Percentiles rank a stretch among this genome's conserved stretches.
phyloP scores from a whole-genome alignment of 2,888 invertebrate genomes.

The Alcis repandata region DNA sequence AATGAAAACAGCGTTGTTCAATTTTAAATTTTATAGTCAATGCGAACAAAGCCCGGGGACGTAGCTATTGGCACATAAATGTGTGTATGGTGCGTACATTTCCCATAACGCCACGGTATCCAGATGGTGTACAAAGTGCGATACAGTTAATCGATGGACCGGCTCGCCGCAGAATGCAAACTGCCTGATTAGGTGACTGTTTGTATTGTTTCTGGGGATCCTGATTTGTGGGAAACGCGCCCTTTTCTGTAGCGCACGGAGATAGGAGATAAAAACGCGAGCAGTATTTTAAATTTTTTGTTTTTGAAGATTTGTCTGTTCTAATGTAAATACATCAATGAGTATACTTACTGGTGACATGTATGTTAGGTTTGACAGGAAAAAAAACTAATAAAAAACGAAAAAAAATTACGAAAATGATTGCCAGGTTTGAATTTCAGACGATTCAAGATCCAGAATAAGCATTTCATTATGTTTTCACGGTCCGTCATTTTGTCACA shows the following conservation, averaged over 20 bases:
- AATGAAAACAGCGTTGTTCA: neutral
- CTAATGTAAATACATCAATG: too few relatives aligned
- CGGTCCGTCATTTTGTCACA: too few relatives aligned
- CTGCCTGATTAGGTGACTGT: conserved; percentile 29
- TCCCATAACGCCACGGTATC: conserved; percentile 24
- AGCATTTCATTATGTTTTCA: too few relatives aligned
- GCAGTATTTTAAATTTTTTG: neutral
- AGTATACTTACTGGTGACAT: too few relatives aligned
- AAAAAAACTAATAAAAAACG: too few relatives aligned
- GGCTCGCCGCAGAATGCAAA: conserved; percentile 28
- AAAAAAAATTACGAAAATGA: too few relatives aligned
- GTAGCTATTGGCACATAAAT: neutral
- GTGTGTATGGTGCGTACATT: neutral
- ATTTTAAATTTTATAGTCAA: neutral
- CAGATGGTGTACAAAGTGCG: conserved; percentile 29
- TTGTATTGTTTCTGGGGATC: conserved; percentile 16
- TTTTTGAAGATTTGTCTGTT: neutral
- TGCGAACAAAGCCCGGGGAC: neutral
- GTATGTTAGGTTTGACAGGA: too few relatives aligned
- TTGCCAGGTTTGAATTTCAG: too few relatives aligned
- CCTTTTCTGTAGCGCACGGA: neutral
- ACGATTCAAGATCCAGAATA: too few relatives aligned
- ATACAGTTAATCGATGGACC: conserved; percentile 36
- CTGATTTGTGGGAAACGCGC: conserved; percentile 24
- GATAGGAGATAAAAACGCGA: neutral